Evolutionary conservation across 2,888 invertebrate species (phyloP), one percentile per base, ranked within the genome.

Genomic region (Labia minor): DNA sequence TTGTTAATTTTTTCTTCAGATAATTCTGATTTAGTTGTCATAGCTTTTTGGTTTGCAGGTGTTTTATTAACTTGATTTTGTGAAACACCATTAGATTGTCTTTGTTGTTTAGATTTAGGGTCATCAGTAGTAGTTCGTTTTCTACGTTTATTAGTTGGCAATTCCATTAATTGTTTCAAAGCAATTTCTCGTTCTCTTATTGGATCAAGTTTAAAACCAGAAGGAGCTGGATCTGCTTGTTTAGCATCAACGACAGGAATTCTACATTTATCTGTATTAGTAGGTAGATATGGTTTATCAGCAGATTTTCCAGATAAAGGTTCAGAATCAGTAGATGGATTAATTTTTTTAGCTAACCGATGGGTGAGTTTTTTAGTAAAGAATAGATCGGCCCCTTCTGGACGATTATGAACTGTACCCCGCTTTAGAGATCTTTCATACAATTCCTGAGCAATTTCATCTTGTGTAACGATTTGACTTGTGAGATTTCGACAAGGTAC

Each of bases 321-420:
- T 74, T 64, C 19, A 73, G 72, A 67, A 73, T 73, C 21, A 73
- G 70, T 10, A 8, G 75, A 70, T 63, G 77, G 74, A 1, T 74
- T 73, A 63, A 81, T 71, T 71, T 78, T 79, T 68, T 75, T 79
- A 1, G 81, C 81, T 37, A 82, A 72, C 65, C 82, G 76, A 68
- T 82, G 79, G 0, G 83, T 80, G 37, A 83, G 73, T 72, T 81
- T 81, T 71, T 80, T 80, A 0, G 83, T 80, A 70, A 83, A 83
- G 66, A 81, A 75, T 64, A 80, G 74, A 67, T 82, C 81, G 3
- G 78, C 78, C 1, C 75, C 76, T n/a, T 75, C 75, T 1, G 78
- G 77, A 49, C 75, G 72, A 37, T 78, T 76, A 62, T 62, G 65
- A 11, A 65, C 63, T 21, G 78, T 74, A 65, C 77, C 74, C 68